Evolutionary conservation across 2,113 vertebrate genomes (phyloP).

Genomic region (Malurus elegans): DNA sequence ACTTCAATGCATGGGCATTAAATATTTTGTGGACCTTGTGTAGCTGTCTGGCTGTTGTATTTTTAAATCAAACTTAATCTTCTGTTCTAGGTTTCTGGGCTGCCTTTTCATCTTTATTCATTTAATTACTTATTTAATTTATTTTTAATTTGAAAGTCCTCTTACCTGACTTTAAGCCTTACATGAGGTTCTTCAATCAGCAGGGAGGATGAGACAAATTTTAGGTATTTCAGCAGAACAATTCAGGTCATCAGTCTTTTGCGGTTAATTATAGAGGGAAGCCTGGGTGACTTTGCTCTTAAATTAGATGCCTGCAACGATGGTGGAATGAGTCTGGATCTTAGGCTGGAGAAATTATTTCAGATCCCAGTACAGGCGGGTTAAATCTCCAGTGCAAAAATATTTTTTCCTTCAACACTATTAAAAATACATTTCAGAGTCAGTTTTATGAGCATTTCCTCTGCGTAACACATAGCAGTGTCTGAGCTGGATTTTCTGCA

Average conservation of each 20-base stretch:
- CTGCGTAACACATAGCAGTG: neutral
- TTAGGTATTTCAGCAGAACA: neutral
- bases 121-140: neutral
- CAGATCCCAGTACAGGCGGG: neutral
- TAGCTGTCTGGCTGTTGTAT: neutral
- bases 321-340: neutral
- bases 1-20: neutral
- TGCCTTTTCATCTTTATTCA: neutral
- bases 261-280: slow-evolving; percentile 19
- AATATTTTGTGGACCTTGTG: neutral
- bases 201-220: neutral
- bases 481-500: neutral
- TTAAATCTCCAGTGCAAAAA: neutral
- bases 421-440: slow-evolving; percentile 13
- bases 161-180: neutral
- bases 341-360: neutral
- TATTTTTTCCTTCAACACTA: neutral
- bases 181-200: slow-evolving; percentile 31
- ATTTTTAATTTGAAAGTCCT: slow-evolving; percentile 1
- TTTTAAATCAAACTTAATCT: neutral
- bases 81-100: neutral
- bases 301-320: neutral
- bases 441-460: neutral
- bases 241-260: slow-evolving; percentile 14
- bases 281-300: slow-evolving; percentile 31